Conservation (phyloP, 2,888 invertebrate species). For the Disparrhopalites patrizii region DNA sequence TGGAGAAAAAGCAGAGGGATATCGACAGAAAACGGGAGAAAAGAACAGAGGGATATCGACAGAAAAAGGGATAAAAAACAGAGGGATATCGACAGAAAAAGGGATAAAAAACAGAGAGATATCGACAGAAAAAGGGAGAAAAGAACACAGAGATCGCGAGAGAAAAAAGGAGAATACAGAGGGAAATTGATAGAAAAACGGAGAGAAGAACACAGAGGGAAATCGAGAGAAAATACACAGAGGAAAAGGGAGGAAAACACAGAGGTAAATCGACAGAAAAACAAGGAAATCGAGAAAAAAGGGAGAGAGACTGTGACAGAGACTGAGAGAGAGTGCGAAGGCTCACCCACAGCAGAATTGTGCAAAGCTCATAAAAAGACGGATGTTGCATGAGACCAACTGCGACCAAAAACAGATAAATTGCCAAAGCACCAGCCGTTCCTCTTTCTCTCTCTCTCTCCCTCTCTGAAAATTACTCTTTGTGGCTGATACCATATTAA, state of each 20-base stretch:
- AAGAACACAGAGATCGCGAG: neutral
- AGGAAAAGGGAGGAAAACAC: neutral
- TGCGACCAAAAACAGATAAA: conserved; percentile 8
- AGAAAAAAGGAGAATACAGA: neutral
- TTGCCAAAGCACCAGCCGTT: conserved; percentile 5
- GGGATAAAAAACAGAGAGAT: too few species aligned
- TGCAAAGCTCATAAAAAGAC: conserved; percentile 7
- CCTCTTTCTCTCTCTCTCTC: too few species aligned
- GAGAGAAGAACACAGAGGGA: too few species aligned
- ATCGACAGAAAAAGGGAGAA: too few species aligned
- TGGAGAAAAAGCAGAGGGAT: too few species aligned
- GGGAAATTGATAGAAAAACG: neutral
- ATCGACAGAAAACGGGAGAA: too few species aligned
- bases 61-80: neutral
- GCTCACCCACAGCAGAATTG: too few species aligned
- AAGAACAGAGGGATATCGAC: too few species aligned
- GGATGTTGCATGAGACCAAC: neutral
- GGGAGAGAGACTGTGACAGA: too few species aligned
- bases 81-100: neutral
- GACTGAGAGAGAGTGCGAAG: too few species aligned
- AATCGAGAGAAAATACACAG: too few species aligned
- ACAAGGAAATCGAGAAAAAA: too few species aligned
- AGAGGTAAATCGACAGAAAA: neutral
- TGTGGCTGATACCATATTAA: neutral
- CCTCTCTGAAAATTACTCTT: neutral